A percentile compares a stretch with the other conserved stretches of the same genome.
Conservation (phyloP, 2,888 invertebrate genomes). For the Axea sp. region DNA sequence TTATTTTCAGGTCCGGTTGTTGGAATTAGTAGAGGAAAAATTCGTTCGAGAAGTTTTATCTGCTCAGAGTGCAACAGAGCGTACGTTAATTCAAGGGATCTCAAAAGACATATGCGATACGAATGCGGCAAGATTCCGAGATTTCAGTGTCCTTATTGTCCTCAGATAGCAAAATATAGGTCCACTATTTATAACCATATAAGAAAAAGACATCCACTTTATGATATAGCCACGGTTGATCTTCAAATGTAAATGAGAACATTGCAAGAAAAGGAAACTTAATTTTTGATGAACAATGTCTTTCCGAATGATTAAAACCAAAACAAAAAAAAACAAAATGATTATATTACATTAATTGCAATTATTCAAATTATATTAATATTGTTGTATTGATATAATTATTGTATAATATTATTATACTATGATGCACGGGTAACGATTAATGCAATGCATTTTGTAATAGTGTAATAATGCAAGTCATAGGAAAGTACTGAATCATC, state of each 20-base stretch:
- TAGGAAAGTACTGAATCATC: too few relatives aligned
- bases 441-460: too few relatives aligned
- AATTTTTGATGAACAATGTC: background rate
- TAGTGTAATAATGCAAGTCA: too few relatives aligned
- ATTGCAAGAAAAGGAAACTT: background rate
- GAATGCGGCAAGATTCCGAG: conserved; percentile 69
- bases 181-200: conserved; percentile 73
- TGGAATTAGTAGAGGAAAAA: conserved; percentile 46
- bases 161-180: conserved; percentile 70
- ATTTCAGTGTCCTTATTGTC: conserved; percentile 64
- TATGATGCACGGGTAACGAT: too few relatives aligned
- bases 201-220: conserved; percentile 67
- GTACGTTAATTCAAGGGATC: conserved; percentile 60
- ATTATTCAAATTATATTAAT: too few relatives aligned
- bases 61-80: conserved; percentile 59
- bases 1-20: conserved; percentile 57
- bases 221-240: conserved; percentile 66
- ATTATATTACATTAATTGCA: too few relatives aligned
- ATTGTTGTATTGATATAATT: too few relatives aligned
- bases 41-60: conserved; percentile 59
- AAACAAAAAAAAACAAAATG: background rate
- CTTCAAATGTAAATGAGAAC: conserved; percentile 49
- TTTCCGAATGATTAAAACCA: background rate
- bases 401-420: too few relatives aligned
- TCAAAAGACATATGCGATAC: conserved; percentile 66